A percentile compares a stretch with the other conserved stretches of the same genome.
phyloP scores from a whole-genome alignment of 2,113 vertebrate species.

The Petrocephalus zakoni region DNA sequence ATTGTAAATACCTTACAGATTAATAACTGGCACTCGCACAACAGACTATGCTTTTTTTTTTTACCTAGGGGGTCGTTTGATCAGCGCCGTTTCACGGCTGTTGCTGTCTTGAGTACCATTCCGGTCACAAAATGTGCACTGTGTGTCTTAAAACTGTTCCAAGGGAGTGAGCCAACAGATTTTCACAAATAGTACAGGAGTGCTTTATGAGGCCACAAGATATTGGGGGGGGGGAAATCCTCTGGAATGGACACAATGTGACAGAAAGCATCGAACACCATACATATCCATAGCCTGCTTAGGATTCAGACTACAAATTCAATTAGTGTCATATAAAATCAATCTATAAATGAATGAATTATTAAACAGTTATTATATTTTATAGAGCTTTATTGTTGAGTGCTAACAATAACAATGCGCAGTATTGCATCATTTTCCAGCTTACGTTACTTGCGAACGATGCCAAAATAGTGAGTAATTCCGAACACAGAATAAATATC shows the following conservation, averaged over 20 bases:
- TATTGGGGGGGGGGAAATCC: background rate
- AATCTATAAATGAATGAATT: background rate
- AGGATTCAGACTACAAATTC: constrained; percentile 7
- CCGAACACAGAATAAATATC: background rate
- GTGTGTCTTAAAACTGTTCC: background rate
- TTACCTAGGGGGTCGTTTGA: background rate
- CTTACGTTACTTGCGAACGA: background rate
- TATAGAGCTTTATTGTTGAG: background rate
- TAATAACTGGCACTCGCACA: background rate
- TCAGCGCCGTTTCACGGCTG: background rate
- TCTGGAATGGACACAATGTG: background rate
- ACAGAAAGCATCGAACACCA: background rate
- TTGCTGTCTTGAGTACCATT: background rate
- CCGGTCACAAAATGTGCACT: background rate
- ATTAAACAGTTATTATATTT: background rate
- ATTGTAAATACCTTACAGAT: background rate
- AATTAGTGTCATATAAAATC: background rate
- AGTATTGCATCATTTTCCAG: background rate
- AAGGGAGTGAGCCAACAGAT: background rate
- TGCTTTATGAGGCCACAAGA: background rate
- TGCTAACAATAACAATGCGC: background rate
- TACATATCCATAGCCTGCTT: background rate
- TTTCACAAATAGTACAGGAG: constrained; percentile 1
- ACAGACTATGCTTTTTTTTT: background rate
- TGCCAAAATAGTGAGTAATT: background rate